These are phyloP conservation scores for Actinostola sp. DNA, from an alignment of 92 coral and sea anemone species.

Conservation along the genomic window DNA sequence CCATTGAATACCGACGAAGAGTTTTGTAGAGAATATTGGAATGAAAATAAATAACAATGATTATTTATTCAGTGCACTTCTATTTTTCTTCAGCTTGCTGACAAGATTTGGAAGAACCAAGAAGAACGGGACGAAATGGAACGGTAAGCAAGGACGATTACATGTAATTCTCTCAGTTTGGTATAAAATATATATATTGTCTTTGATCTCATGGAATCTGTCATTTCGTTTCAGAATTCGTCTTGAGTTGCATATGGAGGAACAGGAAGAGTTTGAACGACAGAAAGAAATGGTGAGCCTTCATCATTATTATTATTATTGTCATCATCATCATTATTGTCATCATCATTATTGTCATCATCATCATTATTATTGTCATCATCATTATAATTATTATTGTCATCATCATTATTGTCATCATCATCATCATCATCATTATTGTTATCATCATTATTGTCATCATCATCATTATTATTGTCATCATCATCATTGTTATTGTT, in stretches of 20 bases:
- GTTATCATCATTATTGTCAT: background rate
- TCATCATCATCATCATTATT: background rate
- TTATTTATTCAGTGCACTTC: background rate
- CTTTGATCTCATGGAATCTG: background rate
- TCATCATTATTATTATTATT: background rate
- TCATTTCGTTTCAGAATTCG: constrained; percentile 63
- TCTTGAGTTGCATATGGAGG: constrained; percentile 89
- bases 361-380: background rate
- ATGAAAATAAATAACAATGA: background rate
- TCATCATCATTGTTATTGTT: background rate
- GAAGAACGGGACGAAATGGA: constrained; percentile 84
- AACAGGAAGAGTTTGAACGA: constrained; percentile 92
- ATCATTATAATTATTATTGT: no score
- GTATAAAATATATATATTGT: background rate
- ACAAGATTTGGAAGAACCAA: constrained; percentile 51
- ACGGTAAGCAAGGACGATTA: constrained; percentile 45
- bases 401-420: background rate
- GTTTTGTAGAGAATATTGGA: background rate
- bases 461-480: background rate
- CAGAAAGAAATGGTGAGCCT: constrained; percentile 81
- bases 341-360: background rate
- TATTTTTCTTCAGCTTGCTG: constrained; percentile 56
- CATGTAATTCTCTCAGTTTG: background rate
- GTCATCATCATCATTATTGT: background rate
- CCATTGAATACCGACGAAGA: no score